phyloP scores from a whole-genome alignment of 1,140 invertebrate genomes.

The Drosophila teissieri region DNA sequence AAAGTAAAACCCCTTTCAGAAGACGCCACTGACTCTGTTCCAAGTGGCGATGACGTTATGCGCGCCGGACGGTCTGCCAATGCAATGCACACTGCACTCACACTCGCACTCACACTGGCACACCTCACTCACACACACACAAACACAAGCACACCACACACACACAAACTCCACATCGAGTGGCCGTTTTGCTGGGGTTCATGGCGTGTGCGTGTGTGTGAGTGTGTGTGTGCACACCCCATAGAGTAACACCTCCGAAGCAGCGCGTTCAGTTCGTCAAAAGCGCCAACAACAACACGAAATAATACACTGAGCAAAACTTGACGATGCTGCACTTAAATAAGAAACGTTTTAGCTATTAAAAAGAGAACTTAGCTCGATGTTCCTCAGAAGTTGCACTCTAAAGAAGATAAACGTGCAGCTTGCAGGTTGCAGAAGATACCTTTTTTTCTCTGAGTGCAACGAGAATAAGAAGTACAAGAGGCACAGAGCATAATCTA shows the following conservation, averaged over 20 bases:
- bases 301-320: conserved; percentile 10
- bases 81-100: conserved; percentile 44
- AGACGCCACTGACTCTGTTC: conserved; percentile 2
- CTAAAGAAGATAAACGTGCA: neutral
- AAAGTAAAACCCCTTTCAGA: neutral
- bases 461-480: conserved; percentile 18
- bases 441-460: conserved; percentile 10
- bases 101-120: conserved; percentile 2
- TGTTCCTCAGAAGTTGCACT: too few relatives aligned
- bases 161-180: conserved; percentile 33
- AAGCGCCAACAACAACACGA: conserved; percentile 67
- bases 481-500: conserved; percentile 65
- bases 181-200: conserved; percentile 38
- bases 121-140: conserved; percentile 9
- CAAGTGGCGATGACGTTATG: conserved; percentile 70
- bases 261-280: conserved; percentile 63
- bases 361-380: too few relatives aligned
- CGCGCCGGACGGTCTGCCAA: conserved; percentile 74
- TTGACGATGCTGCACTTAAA: neutral
- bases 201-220: conserved; percentile 28
- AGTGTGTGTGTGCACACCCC: conserved; percentile 32
- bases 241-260: conserved; percentile 73
- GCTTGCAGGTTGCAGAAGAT: neutral
- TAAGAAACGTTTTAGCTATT: too few relatives aligned
- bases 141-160: neutral